Conservation (phyloP, 2,888 invertebrate genomes). For the Rhamnusium bicolor region DNA sequence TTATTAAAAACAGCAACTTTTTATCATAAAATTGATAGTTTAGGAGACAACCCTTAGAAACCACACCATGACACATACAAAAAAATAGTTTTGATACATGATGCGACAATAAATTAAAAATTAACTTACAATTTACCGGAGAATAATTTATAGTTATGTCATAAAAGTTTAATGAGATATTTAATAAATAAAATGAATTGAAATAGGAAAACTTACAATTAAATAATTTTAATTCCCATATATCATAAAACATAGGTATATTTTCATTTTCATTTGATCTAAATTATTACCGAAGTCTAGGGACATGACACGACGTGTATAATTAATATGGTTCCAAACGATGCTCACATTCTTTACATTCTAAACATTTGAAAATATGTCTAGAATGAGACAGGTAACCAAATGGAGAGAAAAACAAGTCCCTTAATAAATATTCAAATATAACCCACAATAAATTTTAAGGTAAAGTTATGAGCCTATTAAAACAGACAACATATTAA, state of each 20-base stretch:
- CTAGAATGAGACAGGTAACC: constrained; percentile 58
- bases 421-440: constrained; percentile 70
- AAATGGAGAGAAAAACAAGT: constrained; percentile 56
- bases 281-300: constrained; percentile 55
- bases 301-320: constrained; percentile 43
- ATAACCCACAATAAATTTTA: constrained; percentile 67
- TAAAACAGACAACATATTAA: constrained; percentile 70
- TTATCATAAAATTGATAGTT: too few species aligned
- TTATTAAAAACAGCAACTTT: too few species aligned
- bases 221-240: constrained; percentile 43
- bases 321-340: constrained; percentile 60
- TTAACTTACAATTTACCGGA: constrained; percentile 45
- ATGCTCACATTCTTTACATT: constrained; percentile 63
- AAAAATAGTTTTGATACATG: neutral
- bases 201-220: constrained; percentile 40
- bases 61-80: neutral
- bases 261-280: constrained; percentile 52
- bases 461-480: constrained; percentile 68
- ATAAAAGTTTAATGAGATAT: constrained; percentile 48
- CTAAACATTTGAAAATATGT: constrained; percentile 65
- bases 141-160: constrained; percentile 47
- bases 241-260: constrained; percentile 47
- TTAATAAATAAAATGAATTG: constrained; percentile 50
- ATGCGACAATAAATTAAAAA: constrained; percentile 47
- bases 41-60: too few species aligned